These are phyloP conservation scores for Spisula subtruncata DNA, from an alignment of 2,888 invertebrate genomes.

Conservation along the genomic window DNA sequence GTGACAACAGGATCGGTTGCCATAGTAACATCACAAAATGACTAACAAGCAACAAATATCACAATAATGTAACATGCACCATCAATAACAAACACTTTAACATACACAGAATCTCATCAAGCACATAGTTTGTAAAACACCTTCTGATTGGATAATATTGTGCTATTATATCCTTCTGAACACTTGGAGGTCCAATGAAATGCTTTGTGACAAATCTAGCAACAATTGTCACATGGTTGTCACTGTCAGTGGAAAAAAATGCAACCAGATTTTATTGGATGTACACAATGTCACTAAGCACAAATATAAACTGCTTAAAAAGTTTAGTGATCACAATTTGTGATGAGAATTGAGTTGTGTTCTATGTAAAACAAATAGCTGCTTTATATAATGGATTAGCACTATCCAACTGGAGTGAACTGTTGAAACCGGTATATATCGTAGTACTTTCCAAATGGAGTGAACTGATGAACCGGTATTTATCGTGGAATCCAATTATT, in stretches of 20 bases:
- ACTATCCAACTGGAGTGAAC: background rate
- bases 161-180: background rate
- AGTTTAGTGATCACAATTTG: no score
- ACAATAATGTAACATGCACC: constrained; percentile 20
- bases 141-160: background rate
- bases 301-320: background rate
- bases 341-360: background rate
- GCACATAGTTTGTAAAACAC: constrained; percentile 8
- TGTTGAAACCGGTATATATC: background rate
- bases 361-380: background rate
- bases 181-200: background rate
- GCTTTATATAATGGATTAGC: background rate
- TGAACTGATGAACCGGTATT: background rate
- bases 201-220: background rate
- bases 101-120: background rate
- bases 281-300: background rate
- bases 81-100: constrained; percentile 13
- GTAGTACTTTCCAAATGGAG: background rate
- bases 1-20: background rate
- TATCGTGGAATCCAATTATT: background rate
- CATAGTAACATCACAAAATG: constrained; percentile 12
- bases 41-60: constrained; percentile 28
- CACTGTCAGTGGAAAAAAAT: background rate
- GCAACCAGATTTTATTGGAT: background rate
- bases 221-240: background rate